Conservation (phyloP, 2,113 vertebrate genomes). For the Brachyhypopomus gauderio region DNA sequence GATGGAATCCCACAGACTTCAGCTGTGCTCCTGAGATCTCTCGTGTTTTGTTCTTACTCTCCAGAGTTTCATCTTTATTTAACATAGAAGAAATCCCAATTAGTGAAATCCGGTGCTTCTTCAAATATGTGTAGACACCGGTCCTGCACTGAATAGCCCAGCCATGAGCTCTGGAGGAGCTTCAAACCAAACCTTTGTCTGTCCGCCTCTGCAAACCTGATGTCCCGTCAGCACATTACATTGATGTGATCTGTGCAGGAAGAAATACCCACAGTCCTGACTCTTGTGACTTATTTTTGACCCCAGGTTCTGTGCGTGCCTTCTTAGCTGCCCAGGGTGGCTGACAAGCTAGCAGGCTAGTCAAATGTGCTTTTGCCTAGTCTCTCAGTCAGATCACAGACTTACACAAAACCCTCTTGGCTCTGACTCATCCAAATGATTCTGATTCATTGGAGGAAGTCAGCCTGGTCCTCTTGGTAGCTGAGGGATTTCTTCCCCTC, state of each 20-base stretch:
- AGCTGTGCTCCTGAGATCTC: too few species aligned
- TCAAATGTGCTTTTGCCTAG: not conserved
- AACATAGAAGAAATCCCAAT: too few species aligned
- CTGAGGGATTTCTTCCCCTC: not conserved
- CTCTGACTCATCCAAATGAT: conserved; percentile 10
- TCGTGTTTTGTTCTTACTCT: too few species aligned
- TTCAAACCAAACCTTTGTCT: not conserved
- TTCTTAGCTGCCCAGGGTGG: not conserved
- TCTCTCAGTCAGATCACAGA: not conserved
- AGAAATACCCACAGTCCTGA: not conserved
- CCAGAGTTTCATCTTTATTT: too few species aligned
- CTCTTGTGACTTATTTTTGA: not conserved
- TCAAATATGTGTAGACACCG: too few species aligned
- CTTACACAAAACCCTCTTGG: not conserved
- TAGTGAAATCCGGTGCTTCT: too few species aligned
- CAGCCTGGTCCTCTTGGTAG: not conserved
- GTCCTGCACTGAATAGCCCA: too few species aligned
- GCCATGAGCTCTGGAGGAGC: not conserved
- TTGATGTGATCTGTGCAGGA: not conserved
- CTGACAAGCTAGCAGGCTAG: not conserved
- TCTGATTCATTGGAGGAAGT: not conserved
- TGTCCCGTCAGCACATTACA: not conserved
- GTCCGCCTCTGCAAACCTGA: not conserved
- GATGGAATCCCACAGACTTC: too few species aligned
- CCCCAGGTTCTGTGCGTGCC: not conserved